phyloP scores from a whole-genome alignment of 2,888 invertebrate species.

The Corbicula japonica region DNA sequence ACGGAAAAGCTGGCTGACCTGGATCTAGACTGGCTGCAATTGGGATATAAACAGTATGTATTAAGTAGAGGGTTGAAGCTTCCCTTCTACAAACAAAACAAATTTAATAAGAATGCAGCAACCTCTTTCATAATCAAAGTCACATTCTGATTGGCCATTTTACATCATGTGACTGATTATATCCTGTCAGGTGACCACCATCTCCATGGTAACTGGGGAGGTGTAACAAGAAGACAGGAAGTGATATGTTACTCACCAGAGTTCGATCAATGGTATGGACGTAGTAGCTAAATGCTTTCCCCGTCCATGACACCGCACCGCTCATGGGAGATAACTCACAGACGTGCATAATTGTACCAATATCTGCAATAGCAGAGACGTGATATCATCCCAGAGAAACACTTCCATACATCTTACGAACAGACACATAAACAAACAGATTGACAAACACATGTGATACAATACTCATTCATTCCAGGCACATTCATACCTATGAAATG shows the following conservation, averaged over 20 bases:
- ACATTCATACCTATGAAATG: constrained; percentile 12
- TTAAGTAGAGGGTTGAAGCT: too few species aligned
- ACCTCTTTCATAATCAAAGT: too few species aligned
- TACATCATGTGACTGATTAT: too few species aligned
- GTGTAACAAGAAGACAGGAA: constrained; percentile 13
- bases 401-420: neutral
- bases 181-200: constrained; percentile 44
- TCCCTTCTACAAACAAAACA: too few species aligned
- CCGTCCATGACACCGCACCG: constrained; percentile 99
- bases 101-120: too few species aligned
- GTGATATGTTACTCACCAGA: constrained; percentile 82
- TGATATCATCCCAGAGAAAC: constrained; percentile 34
- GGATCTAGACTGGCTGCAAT: too few species aligned
- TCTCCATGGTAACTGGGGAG: constrained; percentile 46
- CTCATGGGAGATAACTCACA: constrained; percentile 97
- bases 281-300: constrained; percentile 99
- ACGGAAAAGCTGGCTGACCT: too few species aligned
- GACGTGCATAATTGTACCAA: constrained; percentile 99
- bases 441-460: constrained; percentile 18
- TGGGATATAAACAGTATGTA: too few species aligned
- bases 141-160: neutral
- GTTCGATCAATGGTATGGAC: constrained; percentile 99
- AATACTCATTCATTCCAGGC: constrained; percentile 28
- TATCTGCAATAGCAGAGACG: constrained; percentile 89
- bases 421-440: constrained; percentile 3